Base-by-base conservation (phyloP, 2,113 vertebrate species). In the Tetraodon nigroviridis region DNA sequence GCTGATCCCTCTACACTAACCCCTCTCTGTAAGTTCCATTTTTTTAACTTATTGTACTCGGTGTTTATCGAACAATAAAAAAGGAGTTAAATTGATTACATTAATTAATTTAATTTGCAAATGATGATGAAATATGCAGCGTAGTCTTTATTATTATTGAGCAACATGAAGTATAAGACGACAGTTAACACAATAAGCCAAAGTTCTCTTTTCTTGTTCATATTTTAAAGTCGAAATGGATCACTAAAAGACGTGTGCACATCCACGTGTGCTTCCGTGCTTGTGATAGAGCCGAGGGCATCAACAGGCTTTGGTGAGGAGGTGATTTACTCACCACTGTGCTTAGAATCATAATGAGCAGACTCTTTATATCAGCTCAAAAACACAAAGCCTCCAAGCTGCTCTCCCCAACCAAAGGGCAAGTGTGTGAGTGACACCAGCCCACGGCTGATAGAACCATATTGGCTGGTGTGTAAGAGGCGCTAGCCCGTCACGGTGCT, bases 321-420 rank as follows among this genome's bases (percentile, higher is more conserved):
- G 73, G 82, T 80, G 78, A 79, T 85, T 84, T 81, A 79, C 70
- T 60, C 59, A 52, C 32, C 66, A 74, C 40, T 68, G 84, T 89
- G 85, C 75, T 67, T 64, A 22, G 90, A 89, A 90, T 91, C 72
- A 84, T 78, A 91, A 90, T 88, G 74, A 90, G 75, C 45, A n/a
- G 19, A 62, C 18, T 73, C 74, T 83, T 86, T 86, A 81, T 49
- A 63, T 48, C 37, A 52, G 64, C 63, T 86, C 86, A 86, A 87
- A 86, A 74, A 63, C 80, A 51, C 75, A 51, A 75, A 67, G 62
- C 73, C 67, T 69, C 83, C 79, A 75, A 66, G 68, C 69, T 54
- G 51, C 68, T 73, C 57, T 73, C 55, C 73, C 71, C 63, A 66
- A 56, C 67, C 69, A 71, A 64, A 74, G 75, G 64, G 67, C 74